phyloP scores from a whole-genome alignment of 2,888 invertebrate species.

The Homarus gammarus region DNA sequence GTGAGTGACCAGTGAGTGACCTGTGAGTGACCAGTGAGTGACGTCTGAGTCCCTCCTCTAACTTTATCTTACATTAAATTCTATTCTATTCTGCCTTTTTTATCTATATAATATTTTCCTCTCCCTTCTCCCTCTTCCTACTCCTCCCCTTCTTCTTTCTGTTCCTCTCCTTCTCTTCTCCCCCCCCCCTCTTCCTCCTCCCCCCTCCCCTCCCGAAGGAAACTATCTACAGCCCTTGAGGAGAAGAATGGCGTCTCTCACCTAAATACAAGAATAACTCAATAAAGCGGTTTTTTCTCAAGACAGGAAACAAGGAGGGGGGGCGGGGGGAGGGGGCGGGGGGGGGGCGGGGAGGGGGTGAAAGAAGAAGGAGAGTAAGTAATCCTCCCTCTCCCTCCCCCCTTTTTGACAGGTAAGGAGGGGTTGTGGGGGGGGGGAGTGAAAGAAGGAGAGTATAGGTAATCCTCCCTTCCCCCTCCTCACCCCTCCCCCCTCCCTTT shows the following conservation, averaged over 20 bases:
- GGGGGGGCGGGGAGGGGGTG: background rate
- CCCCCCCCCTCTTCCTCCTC: background rate
- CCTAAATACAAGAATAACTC: too few species aligned
- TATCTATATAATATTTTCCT: background rate
- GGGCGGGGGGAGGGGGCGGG: background rate
- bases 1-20: too few species aligned
- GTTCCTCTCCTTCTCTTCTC: background rate
- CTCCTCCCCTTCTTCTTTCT: background rate
- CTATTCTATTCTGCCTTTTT: slow-evolving; percentile 3
- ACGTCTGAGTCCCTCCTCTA: background rate
- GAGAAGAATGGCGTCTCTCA: too few species aligned
- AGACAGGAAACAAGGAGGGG: background rate
- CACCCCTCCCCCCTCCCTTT: background rate
- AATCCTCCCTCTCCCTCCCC: background rate
- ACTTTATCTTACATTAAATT: background rate
- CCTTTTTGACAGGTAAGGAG: background rate
- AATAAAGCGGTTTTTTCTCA: too few species aligned
- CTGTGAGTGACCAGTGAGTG: too few species aligned
- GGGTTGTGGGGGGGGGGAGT: background rate
- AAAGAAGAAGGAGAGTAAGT: background rate
- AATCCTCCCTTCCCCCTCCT: background rate
- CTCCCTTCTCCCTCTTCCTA: background rate
- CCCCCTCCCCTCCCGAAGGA: background rate
- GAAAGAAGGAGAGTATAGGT: background rate
- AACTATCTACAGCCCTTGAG: background rate